These are phyloP conservation scores for Gryllus longicercus DNA, from an alignment of 2,888 invertebrate genomes.

Conservation along the genomic window DNA sequence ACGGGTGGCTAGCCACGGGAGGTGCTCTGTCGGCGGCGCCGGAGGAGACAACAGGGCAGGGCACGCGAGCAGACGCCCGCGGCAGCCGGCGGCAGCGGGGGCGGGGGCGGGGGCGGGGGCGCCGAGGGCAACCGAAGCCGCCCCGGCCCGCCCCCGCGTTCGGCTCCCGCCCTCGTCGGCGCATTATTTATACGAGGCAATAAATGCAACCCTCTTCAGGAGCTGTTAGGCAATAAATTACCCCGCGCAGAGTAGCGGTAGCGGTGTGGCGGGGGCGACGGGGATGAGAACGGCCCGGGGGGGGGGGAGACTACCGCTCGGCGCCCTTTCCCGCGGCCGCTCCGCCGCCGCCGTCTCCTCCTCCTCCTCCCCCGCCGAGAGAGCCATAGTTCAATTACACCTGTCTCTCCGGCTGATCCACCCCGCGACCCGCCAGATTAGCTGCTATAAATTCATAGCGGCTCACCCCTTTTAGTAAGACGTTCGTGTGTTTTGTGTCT, in stretches of 20 bases:
- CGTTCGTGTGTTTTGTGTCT: slow-evolving; percentile 17
- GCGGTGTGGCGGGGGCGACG: no score
- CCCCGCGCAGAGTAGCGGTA: neutral
- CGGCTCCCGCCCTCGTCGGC: neutral
- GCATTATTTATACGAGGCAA: slow-evolving; percentile 17
- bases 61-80: no score
- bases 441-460: slow-evolving; percentile 17
- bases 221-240: neutral
- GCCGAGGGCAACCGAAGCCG: no score
- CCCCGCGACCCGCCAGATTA: slow-evolving; percentile 17
- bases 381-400: slow-evolving; percentile 17
- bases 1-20: no score
- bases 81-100: no score
- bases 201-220: slow-evolving; percentile 17
- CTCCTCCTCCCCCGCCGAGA: neutral
- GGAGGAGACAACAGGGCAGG: no score
- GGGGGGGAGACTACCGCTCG: no score
- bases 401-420: neutral
- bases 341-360: neutral
- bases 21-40: no score
- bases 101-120: no score
- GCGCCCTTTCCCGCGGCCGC: neutral
- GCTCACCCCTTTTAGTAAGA: slow-evolving; percentile 17
- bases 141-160: neutral
- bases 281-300: no score